Evolutionary conservation across 2,888 invertebrate species (phyloP), one percentile per base, ranked within the genome.

Genomic region (Sisyra nigra): DNA sequence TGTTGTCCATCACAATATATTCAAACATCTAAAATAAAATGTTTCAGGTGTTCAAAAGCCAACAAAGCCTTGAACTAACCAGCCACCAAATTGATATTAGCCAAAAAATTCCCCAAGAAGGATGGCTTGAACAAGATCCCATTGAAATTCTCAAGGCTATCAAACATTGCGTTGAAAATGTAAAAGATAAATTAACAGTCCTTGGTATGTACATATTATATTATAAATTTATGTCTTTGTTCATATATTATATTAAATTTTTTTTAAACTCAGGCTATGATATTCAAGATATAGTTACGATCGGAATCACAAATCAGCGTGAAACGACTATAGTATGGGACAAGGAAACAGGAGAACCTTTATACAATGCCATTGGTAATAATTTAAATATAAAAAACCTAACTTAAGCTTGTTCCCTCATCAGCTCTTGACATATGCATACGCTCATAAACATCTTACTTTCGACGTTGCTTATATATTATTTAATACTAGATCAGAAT

Each of bases 271-370:
- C 60, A 60, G 73, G 73, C 14, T 74, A 69, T 51, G 58, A 62
- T 46, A 72, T 73, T 36, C 66, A 66, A 3, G 76, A 86, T 54
- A 82, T 94, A 44, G 76, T 80, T 42, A 80, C 89, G 17, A 67
- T 98, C 45, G 97, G 97, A 36, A 76, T 98, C 44, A 92, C 96
- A 14, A 98, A 98, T 67, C 97, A 97, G 63, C 74, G 96, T 42
- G 98, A 98, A 68, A 96, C 97, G 0, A 92, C 92, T 0, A 72
- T 98, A 50, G 85, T 87, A 0, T 98, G 98, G 98, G 93, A 98
- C 62, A 81, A 80, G 52, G 65, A 66, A 0, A 94, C 93, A 0
- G 97, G 97, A 1, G 74, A 86, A 55, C 92, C 96, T 0, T 66
- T 97, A 15, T 80, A 91, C 61, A 92, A 94, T 61, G 96, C 97